Base-by-base conservation (phyloP, 2,797 vertebrate genomes). In the Sebastes ruberrimus region DNA sequence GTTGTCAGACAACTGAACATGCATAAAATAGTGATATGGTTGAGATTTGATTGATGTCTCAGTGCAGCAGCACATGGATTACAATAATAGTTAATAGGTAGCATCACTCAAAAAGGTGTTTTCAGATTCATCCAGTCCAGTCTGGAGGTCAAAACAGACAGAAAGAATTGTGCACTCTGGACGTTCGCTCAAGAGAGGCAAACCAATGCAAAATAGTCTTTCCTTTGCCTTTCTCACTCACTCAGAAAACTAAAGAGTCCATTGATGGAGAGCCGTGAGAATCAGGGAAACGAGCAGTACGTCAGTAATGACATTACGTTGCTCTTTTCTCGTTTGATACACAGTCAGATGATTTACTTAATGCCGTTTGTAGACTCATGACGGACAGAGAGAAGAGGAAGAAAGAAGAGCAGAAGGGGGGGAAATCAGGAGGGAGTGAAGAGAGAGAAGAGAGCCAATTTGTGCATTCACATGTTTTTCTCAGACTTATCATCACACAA, bases 401-500 rank as follows among this genome's bases (percentile, higher is more conserved):
- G 65, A 67, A 55, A 30, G 13, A 22, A 66, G 27, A 81, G 71
- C n/a, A 68, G 30, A 27, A 33, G 9, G 38, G 32, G 28, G 27
- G 10, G 4, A 11, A 33, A 27, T 13, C 42, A 53, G 11, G 6
- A 25, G 42, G 22, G 30, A 57, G 25, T 28, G n/a, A 20, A 38
- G 20, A 55, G 56, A 28, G 25, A 30, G 25, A 35, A 66, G n/a
- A 75, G 22, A 78, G 76, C 42, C 73, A 79, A 85, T 88, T 84
- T 90, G 85, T 82, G 79, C 10, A 2, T 81, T 89, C 75, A 30
- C 74, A 84, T 87, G 85, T 91, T 93, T 92, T 84, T 78, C 83
- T 89, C 88, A 88, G 86, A 83, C 80, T 89, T 92, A 92, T 93
- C 90, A 91, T 93, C 85, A 73, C 64, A 18, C 76, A 90, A 89